Percentiles rank a stretch among this genome's conserved stretches.
Evolutionary conservation across 2,888 invertebrate genomes (phyloP).

Genomic region (Brachylomia viminalis): DNA sequence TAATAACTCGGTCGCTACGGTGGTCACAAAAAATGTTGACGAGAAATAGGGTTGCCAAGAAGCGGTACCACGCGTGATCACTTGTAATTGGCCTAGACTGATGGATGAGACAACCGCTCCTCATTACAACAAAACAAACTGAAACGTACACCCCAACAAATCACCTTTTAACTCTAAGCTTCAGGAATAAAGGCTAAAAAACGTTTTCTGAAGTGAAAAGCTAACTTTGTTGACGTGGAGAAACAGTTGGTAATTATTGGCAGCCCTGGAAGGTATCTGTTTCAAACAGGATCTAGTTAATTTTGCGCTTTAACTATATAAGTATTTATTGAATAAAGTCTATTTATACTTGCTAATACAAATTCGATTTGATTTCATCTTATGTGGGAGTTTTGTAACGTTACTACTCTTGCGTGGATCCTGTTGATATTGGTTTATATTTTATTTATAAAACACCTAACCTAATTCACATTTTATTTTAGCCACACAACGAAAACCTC

Average conservation of each 20-base stretch:
- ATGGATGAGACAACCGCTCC: constrained; percentile 78
- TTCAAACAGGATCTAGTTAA: constrained; percentile 64
- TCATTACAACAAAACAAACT: constrained; percentile 76
- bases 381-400: constrained; percentile 12
- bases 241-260: constrained; percentile 77
- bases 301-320: constrained; percentile 60
- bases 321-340: constrained; percentile 58
- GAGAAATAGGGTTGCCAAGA: constrained; percentile 83
- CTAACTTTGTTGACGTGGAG: constrained; percentile 55
- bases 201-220: not conserved
- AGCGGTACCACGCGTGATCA: constrained; percentile 82
- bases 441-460: too few relatives aligned
- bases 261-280: constrained; percentile 71
- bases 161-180: constrained; percentile 51
- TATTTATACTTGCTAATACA: constrained; percentile 46
- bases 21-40: constrained; percentile 67
- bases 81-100: constrained; percentile 86
- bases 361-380: constrained; percentile 35
- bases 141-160: constrained; percentile 53
- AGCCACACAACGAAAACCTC: too few relatives aligned
- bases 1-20: constrained; percentile 62
- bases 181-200: constrained; percentile 33
- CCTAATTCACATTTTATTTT: too few relatives aligned
- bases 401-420: not conserved
- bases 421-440: not conserved